These are phyloP conservation scores for Macrotus californicus DNA, from an alignment of 2,113 vertebrate species.

Conservation along the genomic window DNA sequence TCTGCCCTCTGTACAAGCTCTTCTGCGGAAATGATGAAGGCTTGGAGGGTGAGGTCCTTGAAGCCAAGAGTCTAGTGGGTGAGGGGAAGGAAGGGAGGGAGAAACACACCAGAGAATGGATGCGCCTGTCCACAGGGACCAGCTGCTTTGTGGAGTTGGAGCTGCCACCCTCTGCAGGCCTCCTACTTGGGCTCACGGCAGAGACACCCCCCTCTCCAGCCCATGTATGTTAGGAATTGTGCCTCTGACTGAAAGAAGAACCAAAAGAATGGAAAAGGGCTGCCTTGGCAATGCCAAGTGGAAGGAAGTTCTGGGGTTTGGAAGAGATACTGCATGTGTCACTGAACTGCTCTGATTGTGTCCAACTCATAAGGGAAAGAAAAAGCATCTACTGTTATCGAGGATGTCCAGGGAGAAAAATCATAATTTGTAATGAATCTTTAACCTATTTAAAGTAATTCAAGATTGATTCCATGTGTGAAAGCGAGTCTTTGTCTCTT, in stretches of 20 bases:
- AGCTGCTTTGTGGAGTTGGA: neutral
- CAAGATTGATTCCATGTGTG: slow-evolving; percentile 56
- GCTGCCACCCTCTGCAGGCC: neutral
- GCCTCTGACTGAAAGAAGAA: neutral
- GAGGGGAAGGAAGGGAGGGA: neutral
- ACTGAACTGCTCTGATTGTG: neutral
- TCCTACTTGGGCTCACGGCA: neutral
- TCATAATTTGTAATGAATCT: slow-evolving; percentile 66
- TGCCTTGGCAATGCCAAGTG: neutral
- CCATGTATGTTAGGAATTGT: too few relatives aligned
- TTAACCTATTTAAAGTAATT: slow-evolving; percentile 71
- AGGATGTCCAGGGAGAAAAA: slow-evolving; percentile 59
- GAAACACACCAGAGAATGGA: neutral
- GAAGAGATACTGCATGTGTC: neutral
- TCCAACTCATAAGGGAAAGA: neutral
- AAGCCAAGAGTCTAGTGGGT: neutral
- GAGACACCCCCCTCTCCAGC: neutral
- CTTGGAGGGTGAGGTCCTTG: neutral
- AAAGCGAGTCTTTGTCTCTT: slow-evolving; percentile 53
- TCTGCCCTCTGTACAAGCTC: neutral
- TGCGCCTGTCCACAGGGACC: neutral
- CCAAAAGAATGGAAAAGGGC: neutral
- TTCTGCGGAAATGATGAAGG: neutral
- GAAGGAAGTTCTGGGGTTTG: neutral
- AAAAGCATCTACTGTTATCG: slow-evolving; percentile 27